Base-by-base conservation (phyloP, 2,888 invertebrate species). In the Acrobasis consociella region DNA sequence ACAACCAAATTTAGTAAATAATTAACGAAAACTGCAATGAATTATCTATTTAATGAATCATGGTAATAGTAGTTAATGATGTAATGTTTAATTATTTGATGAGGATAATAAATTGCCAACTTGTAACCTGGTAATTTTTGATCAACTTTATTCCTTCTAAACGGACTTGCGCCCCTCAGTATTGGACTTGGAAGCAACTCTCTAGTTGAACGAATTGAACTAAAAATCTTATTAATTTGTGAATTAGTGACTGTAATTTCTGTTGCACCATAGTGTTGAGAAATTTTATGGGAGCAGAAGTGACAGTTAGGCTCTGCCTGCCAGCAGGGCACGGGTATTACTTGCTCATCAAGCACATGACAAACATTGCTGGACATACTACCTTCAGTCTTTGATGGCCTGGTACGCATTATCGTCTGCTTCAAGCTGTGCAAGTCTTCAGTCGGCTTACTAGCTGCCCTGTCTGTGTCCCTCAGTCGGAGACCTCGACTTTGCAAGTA, bases 261-360 rank as follows among this genome's bases (percentile, higher is more conserved):
- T 63, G 62, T 76, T 65, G 66, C 65, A 31, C 59, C 63, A 51
- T 64, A 64, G 49, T 73, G 66, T 13, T 69, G 69, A n/a, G 58
- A 63, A 50, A 60, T 63, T 60, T 60, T 67, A 60, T 74, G 71
- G n/a, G 70, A 64, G 67, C 78, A 81, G 64, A 72, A 73, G 64
- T 73, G 73, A 71, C 81, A 83, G 65, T 72, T 71, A 51, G 67
- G 72, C 65, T 84, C 85, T 0, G 87, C 81, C 62, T 75, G 79
- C 92, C 92, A 92, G 8, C 78, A 74, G 0, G 91, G 91, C 38
- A 89, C 82, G 0, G 91, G 89, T 52, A 88, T 77, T 42, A 86
- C 68, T 76, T 89, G 85, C 58, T 81, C 82, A 74, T 91, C 89
- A 64, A 86, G 78, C 13, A 92, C 90, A 74, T 83, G 82, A 70